Conservation (phyloP, 2,113 vertebrate species). For the Clarias macrocephalus region DNA sequence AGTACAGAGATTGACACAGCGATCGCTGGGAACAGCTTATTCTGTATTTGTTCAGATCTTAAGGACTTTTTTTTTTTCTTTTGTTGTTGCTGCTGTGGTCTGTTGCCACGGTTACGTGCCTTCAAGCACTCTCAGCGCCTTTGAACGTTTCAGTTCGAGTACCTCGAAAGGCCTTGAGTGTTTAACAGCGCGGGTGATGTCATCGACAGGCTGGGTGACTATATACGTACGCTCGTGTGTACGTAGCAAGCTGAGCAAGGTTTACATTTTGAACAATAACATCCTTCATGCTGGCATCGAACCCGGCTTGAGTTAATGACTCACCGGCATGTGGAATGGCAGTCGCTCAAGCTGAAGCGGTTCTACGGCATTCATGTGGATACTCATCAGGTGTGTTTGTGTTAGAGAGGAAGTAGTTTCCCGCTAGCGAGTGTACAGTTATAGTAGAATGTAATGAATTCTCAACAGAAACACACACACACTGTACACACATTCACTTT, state of each 20-base stretch:
- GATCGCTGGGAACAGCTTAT: neutral
- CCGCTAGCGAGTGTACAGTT: neutral
- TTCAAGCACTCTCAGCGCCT: constrained; percentile 51
- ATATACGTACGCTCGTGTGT: no score
- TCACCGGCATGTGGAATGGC: neutral
- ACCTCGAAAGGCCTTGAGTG: constrained; percentile 47
- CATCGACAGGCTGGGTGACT: constrained; percentile 37
- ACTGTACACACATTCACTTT: neutral
- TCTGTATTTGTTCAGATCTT: constrained; percentile 39
- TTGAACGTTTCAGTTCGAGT: constrained; percentile 64
- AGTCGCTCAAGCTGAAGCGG: neutral
- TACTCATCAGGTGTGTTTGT: neutral
- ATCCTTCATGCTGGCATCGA: neutral
- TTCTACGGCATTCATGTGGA: constrained; percentile 9
- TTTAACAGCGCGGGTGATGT: constrained; percentile 38
- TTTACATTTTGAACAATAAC: constrained; percentile 30
- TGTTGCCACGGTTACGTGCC: constrained; percentile 64
- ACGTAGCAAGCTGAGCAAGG: neutral
- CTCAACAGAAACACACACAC: neutral
- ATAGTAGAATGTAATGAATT: neutral
- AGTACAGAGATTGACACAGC: neutral
- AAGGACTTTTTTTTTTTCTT: constrained; percentile 50
- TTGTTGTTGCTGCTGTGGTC: constrained; percentile 39
- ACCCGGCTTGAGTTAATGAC: neutral
- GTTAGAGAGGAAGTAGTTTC: neutral